Percentiles rank a stretch among this genome's conserved stretches.
Conservation (phyloP, 2,113 vertebrate genomes). For the Pipra filicauda region DNA sequence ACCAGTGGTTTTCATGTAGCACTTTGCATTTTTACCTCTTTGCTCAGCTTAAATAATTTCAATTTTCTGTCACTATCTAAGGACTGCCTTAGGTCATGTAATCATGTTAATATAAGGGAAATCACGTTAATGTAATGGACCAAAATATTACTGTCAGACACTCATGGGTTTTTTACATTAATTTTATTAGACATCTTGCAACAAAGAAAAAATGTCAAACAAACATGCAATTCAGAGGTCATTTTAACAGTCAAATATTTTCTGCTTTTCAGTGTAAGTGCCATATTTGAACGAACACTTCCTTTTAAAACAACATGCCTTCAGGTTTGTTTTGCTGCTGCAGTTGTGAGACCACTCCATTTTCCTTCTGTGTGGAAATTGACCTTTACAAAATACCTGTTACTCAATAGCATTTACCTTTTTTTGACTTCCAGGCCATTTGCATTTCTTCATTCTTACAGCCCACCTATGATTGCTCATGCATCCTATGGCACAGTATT, state of each 20-base stretch:
- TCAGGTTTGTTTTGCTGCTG: background rate
- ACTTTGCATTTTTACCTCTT: background rate
- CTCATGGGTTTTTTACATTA: background rate
- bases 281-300: background rate
- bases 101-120: background rate
- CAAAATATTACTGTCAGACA: background rate
- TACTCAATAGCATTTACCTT: background rate
- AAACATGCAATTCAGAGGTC: background rate
- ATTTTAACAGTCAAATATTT: background rate
- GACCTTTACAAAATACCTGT: background rate
- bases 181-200: slow-evolving; percentile 42
- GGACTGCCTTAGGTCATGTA: background rate
- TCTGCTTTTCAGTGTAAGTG: background rate
- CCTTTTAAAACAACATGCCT: background rate
- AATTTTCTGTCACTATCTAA: background rate
- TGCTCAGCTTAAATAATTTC: background rate
- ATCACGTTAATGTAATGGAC: background rate
- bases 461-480: background rate
- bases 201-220: background rate
- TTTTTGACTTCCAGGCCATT: background rate
- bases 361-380: background rate
- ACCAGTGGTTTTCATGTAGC: background rate
- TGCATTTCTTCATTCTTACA: background rate
- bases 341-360: background rate
- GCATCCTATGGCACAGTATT: background rate